phyloP scores from a whole-genome alignment of 2,888 invertebrate genomes.

The Campoletis raptor region DNA sequence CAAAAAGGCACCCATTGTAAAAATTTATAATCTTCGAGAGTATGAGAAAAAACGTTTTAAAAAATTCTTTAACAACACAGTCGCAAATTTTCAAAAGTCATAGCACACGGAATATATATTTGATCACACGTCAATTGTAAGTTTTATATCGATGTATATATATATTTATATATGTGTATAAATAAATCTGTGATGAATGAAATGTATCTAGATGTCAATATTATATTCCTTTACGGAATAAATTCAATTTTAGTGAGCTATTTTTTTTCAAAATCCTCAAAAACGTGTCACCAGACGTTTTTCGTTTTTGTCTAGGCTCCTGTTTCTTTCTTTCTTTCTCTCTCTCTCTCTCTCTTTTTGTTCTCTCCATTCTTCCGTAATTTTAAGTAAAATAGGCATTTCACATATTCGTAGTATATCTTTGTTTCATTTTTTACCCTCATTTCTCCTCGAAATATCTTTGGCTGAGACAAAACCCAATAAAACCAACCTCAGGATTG shows the following conservation, averaged over 20 bases:
- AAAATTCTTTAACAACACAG: neutral
- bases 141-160: conserved; percentile 42
- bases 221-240: conserved; percentile 30
- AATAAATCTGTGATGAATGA: conserved; percentile 33
- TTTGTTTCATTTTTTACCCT: conserved; percentile 4
- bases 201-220: conserved; percentile 50
- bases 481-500: conserved; percentile 71
- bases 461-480: conserved; percentile 76
- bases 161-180: neutral
- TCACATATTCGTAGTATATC: neutral
- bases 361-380: neutral
- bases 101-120: conserved; percentile 59
- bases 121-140: conserved; percentile 59
- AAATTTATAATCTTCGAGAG: neutral
- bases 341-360: neutral
- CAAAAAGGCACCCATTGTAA: neutral
- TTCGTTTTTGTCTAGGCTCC: neutral
- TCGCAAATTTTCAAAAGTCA: neutral
- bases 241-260: conserved; percentile 70
- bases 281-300: neutral
- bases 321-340: neutral
- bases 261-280: neutral
- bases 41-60: neutral
- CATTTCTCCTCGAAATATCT: conserved; percentile 73
- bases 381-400: conserved; percentile 57